Evolutionary conservation across 1,140 invertebrate species (phyloP).

Genomic region (Cherax destructor): DNA sequence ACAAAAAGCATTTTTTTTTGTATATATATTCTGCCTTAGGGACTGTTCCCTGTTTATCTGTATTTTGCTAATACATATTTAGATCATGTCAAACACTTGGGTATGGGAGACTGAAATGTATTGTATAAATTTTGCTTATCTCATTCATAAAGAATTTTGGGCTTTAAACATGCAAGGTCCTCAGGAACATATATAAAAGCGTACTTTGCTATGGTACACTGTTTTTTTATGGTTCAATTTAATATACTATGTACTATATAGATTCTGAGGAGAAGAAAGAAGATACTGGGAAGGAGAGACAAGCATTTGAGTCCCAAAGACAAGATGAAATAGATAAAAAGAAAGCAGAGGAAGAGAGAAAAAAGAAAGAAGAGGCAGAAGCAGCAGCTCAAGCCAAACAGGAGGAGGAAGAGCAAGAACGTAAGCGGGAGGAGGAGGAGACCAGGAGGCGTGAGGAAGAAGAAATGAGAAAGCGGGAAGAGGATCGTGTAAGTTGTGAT

Average conservation of each 20-base stretch:
- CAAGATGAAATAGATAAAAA: slow-evolving; percentile 21
- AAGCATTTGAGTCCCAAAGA: neutral
- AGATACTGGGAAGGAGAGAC: slow-evolving; percentile 1
- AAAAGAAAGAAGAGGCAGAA: slow-evolving; percentile 10
- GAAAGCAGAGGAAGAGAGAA: slow-evolving; percentile 22
- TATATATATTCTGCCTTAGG: too few relatives aligned
- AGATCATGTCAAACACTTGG: too few relatives aligned
- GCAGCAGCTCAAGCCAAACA: slow-evolving; percentile 9
- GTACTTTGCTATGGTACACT: too few relatives aligned
- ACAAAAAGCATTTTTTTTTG: too few relatives aligned
- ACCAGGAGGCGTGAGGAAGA: slow-evolving; percentile 18
- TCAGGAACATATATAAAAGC: too few relatives aligned
- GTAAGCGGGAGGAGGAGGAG: slow-evolving; percentile 19
- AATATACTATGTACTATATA: neutral
- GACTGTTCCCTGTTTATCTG: too few relatives aligned
- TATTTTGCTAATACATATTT: too few relatives aligned
- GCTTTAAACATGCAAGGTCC: too few relatives aligned
- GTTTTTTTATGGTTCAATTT: too few relatives aligned
- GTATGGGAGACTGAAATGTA: too few relatives aligned
- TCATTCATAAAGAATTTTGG: too few relatives aligned
- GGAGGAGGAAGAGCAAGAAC: neutral
- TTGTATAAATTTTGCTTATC: too few relatives aligned
- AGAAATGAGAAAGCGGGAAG: slow-evolving; percentile 31
- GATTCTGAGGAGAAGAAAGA: slow-evolving; percentile 32
- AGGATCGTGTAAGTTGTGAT: slow-evolving; percentile 19